Base-by-base conservation (phyloP, 2,888 invertebrate genomes). In the Stenotaenia linearis region DNA sequence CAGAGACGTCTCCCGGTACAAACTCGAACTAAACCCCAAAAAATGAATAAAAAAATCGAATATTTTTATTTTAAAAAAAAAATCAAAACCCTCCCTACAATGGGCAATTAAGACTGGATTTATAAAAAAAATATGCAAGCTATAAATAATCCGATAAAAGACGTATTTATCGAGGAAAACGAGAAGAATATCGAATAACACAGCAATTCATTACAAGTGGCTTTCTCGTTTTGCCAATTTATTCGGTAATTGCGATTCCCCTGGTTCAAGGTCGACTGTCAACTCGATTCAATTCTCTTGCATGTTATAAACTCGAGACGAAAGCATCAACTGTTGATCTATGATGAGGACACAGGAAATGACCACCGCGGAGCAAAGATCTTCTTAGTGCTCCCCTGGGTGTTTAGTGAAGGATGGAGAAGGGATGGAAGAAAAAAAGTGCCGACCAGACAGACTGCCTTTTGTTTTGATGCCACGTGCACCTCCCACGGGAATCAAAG, bases 281-380 rank as follows among this genome's bases (percentile, higher is more conserved):
- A 28, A 69, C 25, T 69, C 69, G 69, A 69, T 69, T 69, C 69
- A 69, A 69, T 69, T 69, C 69, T 69, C 69, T 69, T 69, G 69
- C 69, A 69, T 69, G 69, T 69, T 69, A 69, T 69, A 69, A 69
- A 69, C 69, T 69, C 69, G 69, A 69, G 69, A 69, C 69, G 69
- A 10, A 69, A 69, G 69, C 69, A 69, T 69, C 69, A 69, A 69
- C 69, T 69, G 69, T 69, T 69, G 69, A 69, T 69, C 69, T 69
- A 69, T 69, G 69, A 69, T 69, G 69, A 69, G 69, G 69, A 69
- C 69, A 69, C 69, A 69, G 69, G 69, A 69, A 69, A 69, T 69
- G 69, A 69, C 69, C 69, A 69, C 69, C 69, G 69, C 69, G 10
- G 69, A 69, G 69, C 69, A 69, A 69, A 69, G 69, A 69, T 69